Evolutionary conservation across 2,888 invertebrate species (phyloP).

Genomic region (Hermaeophaga mercurialis): DNA sequence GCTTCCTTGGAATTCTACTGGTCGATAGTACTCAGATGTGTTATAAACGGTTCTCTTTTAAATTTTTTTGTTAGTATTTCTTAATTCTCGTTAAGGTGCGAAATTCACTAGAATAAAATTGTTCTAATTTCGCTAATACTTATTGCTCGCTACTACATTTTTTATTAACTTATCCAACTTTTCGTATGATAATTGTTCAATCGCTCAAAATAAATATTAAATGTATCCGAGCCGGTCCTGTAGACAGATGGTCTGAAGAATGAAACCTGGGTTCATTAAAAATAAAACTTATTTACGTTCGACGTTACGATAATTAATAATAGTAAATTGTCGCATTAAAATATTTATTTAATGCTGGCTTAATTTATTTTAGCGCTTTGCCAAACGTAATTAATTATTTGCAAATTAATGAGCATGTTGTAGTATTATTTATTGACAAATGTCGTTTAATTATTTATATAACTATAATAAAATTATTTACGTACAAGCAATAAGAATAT

Average conservation of each 20-base stretch:
- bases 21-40: too few species aligned
- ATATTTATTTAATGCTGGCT: slow-evolving; percentile 28
- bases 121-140: too few species aligned
- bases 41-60: too few species aligned
- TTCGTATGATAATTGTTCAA: too few species aligned
- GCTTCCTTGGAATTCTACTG: too few species aligned
- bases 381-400: slow-evolving; percentile 9
- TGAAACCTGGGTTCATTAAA: slow-evolving; percentile 1
- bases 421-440: slow-evolving; percentile 1
- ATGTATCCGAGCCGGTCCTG: background rate
- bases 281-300: slow-evolving; percentile 9
- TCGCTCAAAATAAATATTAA: too few species aligned
- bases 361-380: slow-evolving; percentile 24
- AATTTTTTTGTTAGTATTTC: too few species aligned
- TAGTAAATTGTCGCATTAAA: slow-evolving; percentile 31
- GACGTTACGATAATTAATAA: slow-evolving; percentile 24
- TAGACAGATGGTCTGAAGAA: background rate
- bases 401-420: background rate
- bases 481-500: too few species aligned
- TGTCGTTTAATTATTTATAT: background rate
- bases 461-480: background rate
- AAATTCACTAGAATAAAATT: too few species aligned
- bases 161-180: too few species aligned
- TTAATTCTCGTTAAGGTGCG: too few species aligned
- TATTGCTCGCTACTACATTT: too few species aligned